phyloP scores from a whole-genome alignment of 2,888 invertebrate genomes.

The Sinotaia quadrata region DNA sequence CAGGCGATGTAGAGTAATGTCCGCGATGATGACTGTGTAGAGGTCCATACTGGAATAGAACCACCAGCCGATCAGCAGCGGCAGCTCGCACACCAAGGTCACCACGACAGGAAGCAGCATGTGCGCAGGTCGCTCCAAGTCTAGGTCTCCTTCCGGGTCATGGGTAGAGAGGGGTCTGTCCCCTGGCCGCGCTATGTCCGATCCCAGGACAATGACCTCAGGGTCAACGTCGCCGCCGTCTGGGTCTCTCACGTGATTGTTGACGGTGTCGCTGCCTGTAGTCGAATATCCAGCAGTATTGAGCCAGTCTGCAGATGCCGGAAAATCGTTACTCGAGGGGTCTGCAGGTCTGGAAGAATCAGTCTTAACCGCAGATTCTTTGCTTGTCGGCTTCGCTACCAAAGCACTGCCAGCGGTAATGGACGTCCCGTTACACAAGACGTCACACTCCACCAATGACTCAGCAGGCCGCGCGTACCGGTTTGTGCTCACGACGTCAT shows the following conservation, averaged over 20 bases:
- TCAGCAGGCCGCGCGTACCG: background rate
- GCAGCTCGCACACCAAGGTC: constrained; percentile 25
- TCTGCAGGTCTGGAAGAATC: too few relatives aligned
- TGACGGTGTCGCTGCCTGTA: background rate
- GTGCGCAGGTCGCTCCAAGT: constrained; percentile 19
- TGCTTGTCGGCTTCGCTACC: too few relatives aligned
- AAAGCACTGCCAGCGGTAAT: background rate
- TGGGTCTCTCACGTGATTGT: background rate
- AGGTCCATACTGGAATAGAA: constrained; percentile 20
- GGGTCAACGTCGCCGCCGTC: too few relatives aligned
- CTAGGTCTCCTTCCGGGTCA: background rate
- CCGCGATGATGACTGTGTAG: constrained; percentile 23
- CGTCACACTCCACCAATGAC: too few relatives aligned
- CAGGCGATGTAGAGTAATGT: constrained; percentile 15
- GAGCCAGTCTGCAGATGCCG: too few relatives aligned
- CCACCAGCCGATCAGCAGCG: constrained; percentile 29
- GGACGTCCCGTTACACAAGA: background rate
- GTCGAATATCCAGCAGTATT: too few relatives aligned
- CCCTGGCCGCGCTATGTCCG: background rate
- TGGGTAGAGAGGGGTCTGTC: background rate
- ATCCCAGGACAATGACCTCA: background rate
- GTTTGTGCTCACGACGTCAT: constrained; percentile 15
- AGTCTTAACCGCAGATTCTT: too few relatives aligned
- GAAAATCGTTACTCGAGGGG: too few relatives aligned
- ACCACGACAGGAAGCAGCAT: constrained; percentile 17